Conservation (phyloP, 2,888 invertebrate species). For the Pristionchus entomophagus region DNA sequence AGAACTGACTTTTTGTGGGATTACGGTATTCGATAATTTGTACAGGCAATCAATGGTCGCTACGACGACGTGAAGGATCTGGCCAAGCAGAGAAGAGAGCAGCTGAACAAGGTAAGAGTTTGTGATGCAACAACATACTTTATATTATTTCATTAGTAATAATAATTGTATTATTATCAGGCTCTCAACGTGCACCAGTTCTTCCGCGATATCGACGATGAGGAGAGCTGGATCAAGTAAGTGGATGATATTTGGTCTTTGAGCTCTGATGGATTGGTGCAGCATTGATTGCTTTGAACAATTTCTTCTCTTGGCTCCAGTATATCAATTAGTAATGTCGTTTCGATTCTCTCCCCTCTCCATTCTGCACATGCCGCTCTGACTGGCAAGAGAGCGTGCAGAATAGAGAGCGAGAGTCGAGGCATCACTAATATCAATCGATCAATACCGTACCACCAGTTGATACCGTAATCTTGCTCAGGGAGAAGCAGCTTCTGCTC, state of each 20-base stretch:
- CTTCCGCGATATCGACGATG: slow-evolving; percentile 98
- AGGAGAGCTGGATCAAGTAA: slow-evolving; percentile 98
- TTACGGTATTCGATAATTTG: no score
- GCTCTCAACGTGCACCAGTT: slow-evolving; percentile 98
- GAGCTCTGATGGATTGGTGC: no score
- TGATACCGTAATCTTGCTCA: slow-evolving; percentile 74
- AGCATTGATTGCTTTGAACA: no score
- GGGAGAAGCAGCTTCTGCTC: slow-evolving; percentile 96
- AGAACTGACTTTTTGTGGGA: background rate
- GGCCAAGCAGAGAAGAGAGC: slow-evolving; percentile 91
- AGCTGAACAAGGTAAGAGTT: slow-evolving; percentile 94
- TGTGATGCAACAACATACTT: no score
- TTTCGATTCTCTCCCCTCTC: no score
- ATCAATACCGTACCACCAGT: background rate
- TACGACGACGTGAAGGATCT: slow-evolving; percentile 86
- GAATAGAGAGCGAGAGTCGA: no score
- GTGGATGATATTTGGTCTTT: no score
- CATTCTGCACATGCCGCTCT: no score
- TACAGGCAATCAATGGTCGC: slow-evolving; percentile 92
- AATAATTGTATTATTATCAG: no score
- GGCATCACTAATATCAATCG: background rate
- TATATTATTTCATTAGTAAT: no score
- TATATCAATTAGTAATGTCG: background rate
- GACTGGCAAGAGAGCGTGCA: no score
- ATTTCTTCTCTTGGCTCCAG: slow-evolving; percentile 45